Base-by-base conservation (phyloP, 2,113 vertebrate species). In the Alaudala cheleensis region DNA sequence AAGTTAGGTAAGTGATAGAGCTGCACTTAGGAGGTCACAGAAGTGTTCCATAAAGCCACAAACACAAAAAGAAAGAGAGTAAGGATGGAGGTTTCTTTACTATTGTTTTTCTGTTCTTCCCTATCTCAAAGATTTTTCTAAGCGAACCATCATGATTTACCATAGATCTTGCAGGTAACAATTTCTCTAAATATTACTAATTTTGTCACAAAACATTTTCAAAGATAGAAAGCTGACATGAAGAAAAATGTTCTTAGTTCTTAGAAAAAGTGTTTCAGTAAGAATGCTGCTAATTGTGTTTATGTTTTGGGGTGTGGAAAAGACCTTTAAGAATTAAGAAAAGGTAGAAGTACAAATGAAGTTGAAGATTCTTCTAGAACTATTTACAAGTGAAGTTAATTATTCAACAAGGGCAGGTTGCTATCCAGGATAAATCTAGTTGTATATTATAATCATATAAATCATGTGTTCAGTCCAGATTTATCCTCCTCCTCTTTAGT, bases 361-460 rank as follows among this genome's bases (percentile, higher is more conserved):
- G 21, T 39, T 39, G 61, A 64, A 15, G 13, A 26, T 61, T 62
- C 23, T 50, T 51, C 45, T 11, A 86, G 26, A 86, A 65, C 20
- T 25, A 60, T 53, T 79, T 65, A 56, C 53, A 67, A 72, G 11
- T 44, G 9, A 90, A 84, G 84, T 89, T 91, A 96, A 95, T 95
- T 78, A 92, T 95, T 94, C 17, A 61, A 47, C 33, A 72, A 34
- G 78, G 70, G 74, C 47, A 66, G 12, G 29, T n/a, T 92, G 39
- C 5, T 24, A 72, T 39, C 37, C 18, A 53, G 29, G 66, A 17
- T 72, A 54, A 64, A 17, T 34, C 57, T 58, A 39, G 74, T 49
- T 88, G 56, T 76, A 51, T 56, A 80, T 85, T 29, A 60, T 54
- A 57, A 87, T 49, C 49, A 34, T 33, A 49, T 37, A 81, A 76